phyloP scores from a whole-genome alignment of 2,888 invertebrate species.

The Glyphotaelius pellucidus region DNA sequence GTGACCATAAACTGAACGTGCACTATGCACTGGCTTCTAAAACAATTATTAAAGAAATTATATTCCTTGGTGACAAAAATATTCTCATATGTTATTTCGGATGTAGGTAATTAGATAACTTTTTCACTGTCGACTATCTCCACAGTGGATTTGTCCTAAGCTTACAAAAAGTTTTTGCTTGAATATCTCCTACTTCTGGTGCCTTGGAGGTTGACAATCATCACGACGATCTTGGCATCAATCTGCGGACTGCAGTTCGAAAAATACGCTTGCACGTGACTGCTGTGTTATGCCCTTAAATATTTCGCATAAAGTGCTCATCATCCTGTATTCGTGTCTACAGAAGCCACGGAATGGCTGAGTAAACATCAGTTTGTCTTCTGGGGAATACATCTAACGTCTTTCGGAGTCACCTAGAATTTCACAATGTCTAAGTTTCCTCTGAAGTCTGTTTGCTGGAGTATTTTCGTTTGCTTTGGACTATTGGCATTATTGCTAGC shows the following conservation, averaged over 20 bases:
- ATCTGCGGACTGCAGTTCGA: no score
- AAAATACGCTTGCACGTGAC: no score
- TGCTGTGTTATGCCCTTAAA: not conserved
- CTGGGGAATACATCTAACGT: constrained; percentile 9
- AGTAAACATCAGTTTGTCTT: constrained; percentile 15
- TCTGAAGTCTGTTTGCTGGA: constrained; percentile 2
- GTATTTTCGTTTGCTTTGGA: constrained; percentile 14
- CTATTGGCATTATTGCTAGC: constrained; percentile 11
- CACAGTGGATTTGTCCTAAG: not conserved
- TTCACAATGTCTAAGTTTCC: constrained; percentile 3
- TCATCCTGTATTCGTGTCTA: not conserved
- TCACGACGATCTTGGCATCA: no score
- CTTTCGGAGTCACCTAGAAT: constrained; percentile 7
- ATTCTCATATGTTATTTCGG: no score
- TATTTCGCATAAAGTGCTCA: not conserved
- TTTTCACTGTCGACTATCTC: not conserved
- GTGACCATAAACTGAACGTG: no score
- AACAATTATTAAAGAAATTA: no score
- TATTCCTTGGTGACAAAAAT: no score
- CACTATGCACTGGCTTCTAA: no score
- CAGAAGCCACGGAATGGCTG: not conserved
- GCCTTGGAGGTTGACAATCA: not conserved
- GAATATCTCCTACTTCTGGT: not conserved
- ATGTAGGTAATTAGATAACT: not conserved
- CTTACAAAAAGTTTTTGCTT: not conserved